Percentiles rank a stretch among this genome's conserved stretches.
Conservation (phyloP, 1,140 invertebrate species). For the Sycophaga agraensis region DNA sequence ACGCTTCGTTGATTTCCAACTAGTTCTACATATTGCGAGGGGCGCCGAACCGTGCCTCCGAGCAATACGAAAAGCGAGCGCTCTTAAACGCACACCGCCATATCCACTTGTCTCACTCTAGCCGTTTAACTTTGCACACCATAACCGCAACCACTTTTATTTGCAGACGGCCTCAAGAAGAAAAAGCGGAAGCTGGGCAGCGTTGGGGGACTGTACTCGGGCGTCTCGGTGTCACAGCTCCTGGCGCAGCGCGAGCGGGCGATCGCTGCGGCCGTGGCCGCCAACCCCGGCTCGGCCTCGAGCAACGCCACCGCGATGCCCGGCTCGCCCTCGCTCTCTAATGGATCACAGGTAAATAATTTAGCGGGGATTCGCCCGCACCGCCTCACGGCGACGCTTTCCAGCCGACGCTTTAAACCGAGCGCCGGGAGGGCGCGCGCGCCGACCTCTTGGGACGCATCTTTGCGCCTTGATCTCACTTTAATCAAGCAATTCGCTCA, state of each 20-base stretch:
- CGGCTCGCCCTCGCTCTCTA: conserved; percentile 30
- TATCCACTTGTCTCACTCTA: background rate
- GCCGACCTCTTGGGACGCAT: too few relatives aligned
- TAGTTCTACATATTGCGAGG: too few relatives aligned
- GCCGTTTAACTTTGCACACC: background rate
- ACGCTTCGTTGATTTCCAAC: too few relatives aligned
- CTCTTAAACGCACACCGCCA: too few relatives aligned
- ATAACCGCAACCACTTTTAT: background rate
- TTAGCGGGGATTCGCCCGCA: background rate
- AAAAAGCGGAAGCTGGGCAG: conserved; percentile 67
- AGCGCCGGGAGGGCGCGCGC: too few relatives aligned
- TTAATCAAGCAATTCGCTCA: too few relatives aligned
- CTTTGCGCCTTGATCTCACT: too few relatives aligned
- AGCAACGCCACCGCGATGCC: conserved; percentile 29
- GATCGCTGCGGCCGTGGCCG: conserved; percentile 42
- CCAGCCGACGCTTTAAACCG: background rate
- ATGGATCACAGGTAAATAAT: conserved; percentile 52
- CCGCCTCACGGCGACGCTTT: background rate
- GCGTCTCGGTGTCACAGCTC: conserved; percentile 67
- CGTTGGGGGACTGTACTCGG: conserved; percentile 60
- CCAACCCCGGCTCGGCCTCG: conserved; percentile 34
- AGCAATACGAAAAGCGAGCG: too few relatives aligned
- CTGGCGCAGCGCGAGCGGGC: conserved; percentile 65
- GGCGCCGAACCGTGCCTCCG: background rate
- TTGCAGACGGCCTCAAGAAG: conserved; percentile 63